Percentiles rank a stretch among this genome's conserved stretches.
Conservation (phyloP, 2,113 vertebrate genomes). For the Fulica atra region DNA sequence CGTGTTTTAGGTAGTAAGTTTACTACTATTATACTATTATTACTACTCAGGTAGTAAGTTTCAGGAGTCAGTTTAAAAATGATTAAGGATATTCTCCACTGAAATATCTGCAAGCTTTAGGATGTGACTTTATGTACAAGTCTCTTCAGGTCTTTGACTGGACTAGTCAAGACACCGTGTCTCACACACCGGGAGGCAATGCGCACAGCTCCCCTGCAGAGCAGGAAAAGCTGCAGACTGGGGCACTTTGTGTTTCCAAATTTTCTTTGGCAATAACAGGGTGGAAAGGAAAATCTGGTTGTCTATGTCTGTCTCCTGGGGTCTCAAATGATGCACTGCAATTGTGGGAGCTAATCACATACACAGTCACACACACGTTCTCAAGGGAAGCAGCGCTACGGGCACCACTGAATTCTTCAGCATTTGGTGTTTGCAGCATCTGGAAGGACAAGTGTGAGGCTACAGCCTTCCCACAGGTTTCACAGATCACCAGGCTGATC, state of each 20-base stretch:
- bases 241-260: not conserved
- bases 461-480: not conserved
- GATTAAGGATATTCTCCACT: not conserved
- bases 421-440: not conserved
- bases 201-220: fast-evolving
- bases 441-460: not conserved
- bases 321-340: not conserved
- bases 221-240: not conserved
- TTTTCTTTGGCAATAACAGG: not conserved
- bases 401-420: not conserved
- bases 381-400: not conserved
- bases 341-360: not conserved
- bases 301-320: not conserved
- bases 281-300: not conserved
- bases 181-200: too few species aligned
- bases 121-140: not conserved
- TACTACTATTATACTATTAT: too few species aligned
- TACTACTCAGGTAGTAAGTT: not conserved
- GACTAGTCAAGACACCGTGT: not conserved
- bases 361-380: not conserved
- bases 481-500: not conserved
- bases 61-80: not conserved
- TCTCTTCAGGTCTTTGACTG: not conserved
- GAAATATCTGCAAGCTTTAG: not conserved
- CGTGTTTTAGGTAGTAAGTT: not conserved